Evolutionary conservation across 2,113 vertebrate genomes (phyloP).

Genomic region (Strix uralensis): DNA sequence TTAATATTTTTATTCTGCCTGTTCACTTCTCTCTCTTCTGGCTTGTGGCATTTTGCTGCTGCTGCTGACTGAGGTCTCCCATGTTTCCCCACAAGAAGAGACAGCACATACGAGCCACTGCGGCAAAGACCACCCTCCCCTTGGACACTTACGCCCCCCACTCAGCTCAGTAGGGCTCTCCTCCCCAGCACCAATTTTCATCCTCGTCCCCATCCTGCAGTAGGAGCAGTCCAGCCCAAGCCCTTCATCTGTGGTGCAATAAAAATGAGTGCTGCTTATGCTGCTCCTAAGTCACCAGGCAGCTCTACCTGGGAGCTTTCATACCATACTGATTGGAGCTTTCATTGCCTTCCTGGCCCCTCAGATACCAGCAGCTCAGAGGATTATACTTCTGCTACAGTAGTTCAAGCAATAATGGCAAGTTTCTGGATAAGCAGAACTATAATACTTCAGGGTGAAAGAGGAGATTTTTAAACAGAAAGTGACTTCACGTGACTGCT

Average conservation of each 20-base stretch:
- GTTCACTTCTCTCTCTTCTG: background rate
- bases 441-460: background rate
- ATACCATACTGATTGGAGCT: background rate
- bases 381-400: background rate
- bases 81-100: background rate
- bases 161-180: background rate
- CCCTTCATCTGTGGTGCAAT: background rate
- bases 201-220: no score
- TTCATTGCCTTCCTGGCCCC: background rate
- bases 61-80: background rate
- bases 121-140: background rate
- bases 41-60: background rate
- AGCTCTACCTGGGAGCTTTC: background rate
- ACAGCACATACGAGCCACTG: background rate
- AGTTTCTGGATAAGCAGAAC: background rate
- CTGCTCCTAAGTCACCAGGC: background rate
- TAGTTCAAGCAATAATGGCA: background rate
- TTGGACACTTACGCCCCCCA: background rate
- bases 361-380: background rate
- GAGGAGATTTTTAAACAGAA: background rate
- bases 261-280: background rate
- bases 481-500: background rate
- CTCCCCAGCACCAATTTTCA: background rate
- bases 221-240: background rate
- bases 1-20: background rate